Conservation (phyloP, 2,888 invertebrate genomes). For the Cactoblastis cactorum region DNA sequence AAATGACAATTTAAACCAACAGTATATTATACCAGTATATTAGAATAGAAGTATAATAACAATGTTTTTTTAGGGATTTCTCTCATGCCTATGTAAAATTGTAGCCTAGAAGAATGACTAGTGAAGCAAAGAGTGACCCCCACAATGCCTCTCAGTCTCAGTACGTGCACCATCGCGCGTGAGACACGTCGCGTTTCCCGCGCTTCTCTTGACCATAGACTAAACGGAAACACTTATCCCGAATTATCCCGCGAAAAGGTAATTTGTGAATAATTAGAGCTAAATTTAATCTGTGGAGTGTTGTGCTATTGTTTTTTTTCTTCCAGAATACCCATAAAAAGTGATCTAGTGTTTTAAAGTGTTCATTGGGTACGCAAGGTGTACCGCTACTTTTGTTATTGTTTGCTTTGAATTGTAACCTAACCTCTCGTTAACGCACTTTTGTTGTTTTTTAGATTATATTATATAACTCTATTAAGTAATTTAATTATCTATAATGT, state of each 20-base stretch:
- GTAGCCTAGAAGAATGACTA: no score
- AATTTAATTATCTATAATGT: no score
- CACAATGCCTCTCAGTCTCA: constrained; percentile 35
- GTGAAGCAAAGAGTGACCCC: no score
- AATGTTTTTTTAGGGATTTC: no score
- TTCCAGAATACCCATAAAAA: background rate
- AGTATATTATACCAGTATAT: no score
- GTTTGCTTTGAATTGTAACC: constrained; percentile 35
- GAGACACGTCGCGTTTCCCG: constrained; percentile 55
- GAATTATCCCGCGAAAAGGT: constrained; percentile 56
- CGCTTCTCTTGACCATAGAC: constrained; percentile 42
- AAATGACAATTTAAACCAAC: no score
- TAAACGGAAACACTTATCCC: constrained; percentile 36
- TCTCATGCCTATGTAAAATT: no score
- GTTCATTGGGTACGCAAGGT: constrained; percentile 22
- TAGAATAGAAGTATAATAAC: no score
- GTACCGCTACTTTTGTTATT: constrained; percentile 38
- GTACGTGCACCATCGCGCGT: constrained; percentile 46
- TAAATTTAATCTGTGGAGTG: constrained; percentile 21
- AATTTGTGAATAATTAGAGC: constrained; percentile 29
- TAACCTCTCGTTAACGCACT: constrained; percentile 20
- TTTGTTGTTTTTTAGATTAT: no score
- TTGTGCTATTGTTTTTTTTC: background rate
- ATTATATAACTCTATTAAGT: no score
- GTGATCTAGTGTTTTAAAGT: constrained; percentile 8